Base-by-base conservation (phyloP, 1,140 invertebrate species). In the Macrotrachela quadricornifera region DNA sequence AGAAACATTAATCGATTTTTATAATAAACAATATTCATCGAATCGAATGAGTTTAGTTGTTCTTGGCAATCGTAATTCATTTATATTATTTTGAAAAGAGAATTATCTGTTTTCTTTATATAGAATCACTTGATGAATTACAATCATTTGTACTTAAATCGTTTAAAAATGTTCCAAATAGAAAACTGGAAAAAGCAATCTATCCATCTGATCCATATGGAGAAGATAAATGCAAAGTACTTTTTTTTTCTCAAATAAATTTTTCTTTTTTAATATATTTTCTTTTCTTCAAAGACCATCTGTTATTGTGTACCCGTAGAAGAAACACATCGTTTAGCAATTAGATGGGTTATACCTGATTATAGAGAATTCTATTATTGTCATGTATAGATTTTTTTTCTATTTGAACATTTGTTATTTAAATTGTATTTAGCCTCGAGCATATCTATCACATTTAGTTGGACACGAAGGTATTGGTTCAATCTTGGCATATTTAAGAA, bases 401-500 rank as follows among this genome's bases (percentile, higher is more conserved):
- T n/a, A n/a, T n/a, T n/a, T n/a, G n/a, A n/a, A n/a, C n/a, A n/a
- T n/a, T n/a, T n/a, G n/a, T n/a, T n/a, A n/a, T n/a, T n/a, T n/a
- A n/a, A n/a, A n/a, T n/a, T n/a, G n/a, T n/a, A n/a, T 83, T 49
- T 76, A 76, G 64, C 85, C 90, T 76, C 78, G 78, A 75, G n/a
- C n/a, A n/a, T 40, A 52, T 17, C 18, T 55, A 18, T 80, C 82
- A 13, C 84, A 95, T 71, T 73, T 96, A 46, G 75, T 97, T 61
- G 90, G 88, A 0, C 91, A 96, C 67, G 90, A 96, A 74, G 87
- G 90, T 10, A 77, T 82, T 45, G 90, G 90, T 11, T 94, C 87
- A 63, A 72, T 97, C 40, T 71, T 96, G 46, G 84, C 88, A 6
- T 79, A 81, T 37, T 73, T 97, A 8, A 90, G 87, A 64, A 70